These are phyloP conservation scores for Amphimallon solstitiale DNA, from an alignment of 2,888 invertebrate species.

Conservation along the genomic window DNA sequence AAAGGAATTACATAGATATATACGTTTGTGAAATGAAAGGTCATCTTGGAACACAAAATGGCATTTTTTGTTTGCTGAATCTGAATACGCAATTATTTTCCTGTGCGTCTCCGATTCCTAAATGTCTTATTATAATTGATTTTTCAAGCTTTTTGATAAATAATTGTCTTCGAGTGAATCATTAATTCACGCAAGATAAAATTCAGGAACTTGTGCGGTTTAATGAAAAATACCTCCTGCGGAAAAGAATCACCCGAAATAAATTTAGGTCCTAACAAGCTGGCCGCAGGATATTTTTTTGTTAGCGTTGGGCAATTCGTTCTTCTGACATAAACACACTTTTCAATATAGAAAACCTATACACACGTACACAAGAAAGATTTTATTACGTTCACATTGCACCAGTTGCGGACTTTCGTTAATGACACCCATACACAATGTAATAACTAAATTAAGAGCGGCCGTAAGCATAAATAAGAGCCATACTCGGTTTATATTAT, in stretches of 20 bases:
- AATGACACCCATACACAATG: conserved; percentile 46
- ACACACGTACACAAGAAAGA: not conserved
- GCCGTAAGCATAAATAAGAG: conserved; percentile 51
- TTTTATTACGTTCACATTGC: conserved; percentile 8
- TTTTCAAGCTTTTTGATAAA: too few species aligned
- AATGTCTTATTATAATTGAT: too few species aligned
- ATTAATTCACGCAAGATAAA: too few species aligned
- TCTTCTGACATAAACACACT: conserved; percentile 1
- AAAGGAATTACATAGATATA: too few species aligned
- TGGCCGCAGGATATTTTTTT: not conserved
- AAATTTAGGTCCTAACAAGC: not conserved
- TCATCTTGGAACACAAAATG: too few species aligned
- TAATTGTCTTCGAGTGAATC: too few species aligned
- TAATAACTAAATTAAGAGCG: conserved; percentile 53
- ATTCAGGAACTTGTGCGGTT: not conserved
- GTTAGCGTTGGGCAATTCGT: conserved; percentile 1
- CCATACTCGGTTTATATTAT: conserved; percentile 11
- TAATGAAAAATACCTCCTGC: not conserved
- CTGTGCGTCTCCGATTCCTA: too few species aligned
- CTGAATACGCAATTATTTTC: too few species aligned
- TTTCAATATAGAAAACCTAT: too few species aligned
- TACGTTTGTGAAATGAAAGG: too few species aligned
- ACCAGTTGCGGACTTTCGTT: conserved; percentile 43
- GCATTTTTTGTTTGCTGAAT: too few species aligned
- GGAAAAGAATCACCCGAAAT: conserved; percentile 1